phyloP scores from a whole-genome alignment of 2,113 vertebrate species.

The Neotragus moschatus region DNA sequence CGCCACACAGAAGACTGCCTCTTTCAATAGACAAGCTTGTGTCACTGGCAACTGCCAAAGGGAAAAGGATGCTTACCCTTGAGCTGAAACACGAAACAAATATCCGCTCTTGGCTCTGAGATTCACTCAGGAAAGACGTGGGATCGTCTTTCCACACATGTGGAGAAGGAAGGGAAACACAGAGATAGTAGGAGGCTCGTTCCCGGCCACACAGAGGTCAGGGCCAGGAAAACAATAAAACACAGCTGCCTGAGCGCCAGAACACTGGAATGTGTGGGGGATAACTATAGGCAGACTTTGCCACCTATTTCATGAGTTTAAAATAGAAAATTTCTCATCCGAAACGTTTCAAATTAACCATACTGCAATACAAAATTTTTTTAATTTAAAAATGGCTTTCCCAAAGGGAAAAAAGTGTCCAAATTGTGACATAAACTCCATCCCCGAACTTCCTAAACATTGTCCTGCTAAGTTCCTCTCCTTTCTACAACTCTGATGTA shows the following conservation, averaged over 20 bases:
- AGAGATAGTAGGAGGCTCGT: not conserved
- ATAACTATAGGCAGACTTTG: not conserved
- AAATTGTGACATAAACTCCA: not conserved
- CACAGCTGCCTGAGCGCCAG: not conserved
- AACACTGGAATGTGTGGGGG: not conserved
- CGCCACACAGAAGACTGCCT: rapidly evolving
- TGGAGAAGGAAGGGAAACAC: not conserved
- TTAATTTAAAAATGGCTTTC: not conserved
- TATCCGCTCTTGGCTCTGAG: not conserved
- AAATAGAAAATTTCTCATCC: not conserved
- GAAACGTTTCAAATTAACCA: not conserved
- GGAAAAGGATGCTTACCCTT: not conserved
- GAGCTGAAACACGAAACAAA: not conserved
- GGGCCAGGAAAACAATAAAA: not conserved
- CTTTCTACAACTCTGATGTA: not conserved
- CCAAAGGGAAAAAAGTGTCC: not conserved
- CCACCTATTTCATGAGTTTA: not conserved
- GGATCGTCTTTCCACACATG: not conserved
- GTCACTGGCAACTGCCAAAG: not conserved
- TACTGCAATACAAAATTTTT: not conserved
- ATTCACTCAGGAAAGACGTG: not conserved
- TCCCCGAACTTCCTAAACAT: not conserved
- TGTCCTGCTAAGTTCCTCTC: not conserved
- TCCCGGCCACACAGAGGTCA: not conserved
- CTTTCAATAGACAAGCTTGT: not conserved